Conservation (phyloP, 2,888 invertebrate species). For the Tetranychus piercei region DNA sequence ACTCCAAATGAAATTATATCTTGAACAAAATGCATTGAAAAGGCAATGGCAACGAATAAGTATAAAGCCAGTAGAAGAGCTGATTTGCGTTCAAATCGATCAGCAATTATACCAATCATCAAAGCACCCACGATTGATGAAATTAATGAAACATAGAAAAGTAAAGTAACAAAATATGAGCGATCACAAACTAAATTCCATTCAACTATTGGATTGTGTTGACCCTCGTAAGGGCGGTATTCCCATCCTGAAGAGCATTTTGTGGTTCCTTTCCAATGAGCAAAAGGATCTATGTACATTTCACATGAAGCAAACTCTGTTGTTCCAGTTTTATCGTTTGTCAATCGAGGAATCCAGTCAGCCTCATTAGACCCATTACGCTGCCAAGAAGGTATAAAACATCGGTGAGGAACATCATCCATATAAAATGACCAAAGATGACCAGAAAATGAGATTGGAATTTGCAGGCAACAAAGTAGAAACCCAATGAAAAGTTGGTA, state of each 20-base stretch:
- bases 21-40: slow-evolving; percentile 24
- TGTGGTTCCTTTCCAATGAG: slow-evolving; percentile 25
- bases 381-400: slow-evolving; percentile 14
- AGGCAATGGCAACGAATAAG: slow-evolving; percentile 24
- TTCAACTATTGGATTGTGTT: slow-evolving; percentile 21
- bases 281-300: slow-evolving; percentile 23
- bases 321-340: slow-evolving; percentile 11
- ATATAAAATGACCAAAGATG: slow-evolving; percentile 24
- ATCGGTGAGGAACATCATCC: slow-evolving; percentile 25
- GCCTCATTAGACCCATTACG: slow-evolving; percentile 14
- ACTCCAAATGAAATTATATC: slow-evolving; percentile 23
- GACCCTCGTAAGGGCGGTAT: slow-evolving; percentile 20
- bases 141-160: slow-evolving; percentile 23
- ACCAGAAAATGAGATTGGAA: slow-evolving; percentile 25
- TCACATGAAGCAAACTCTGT: slow-evolving; percentile 23
- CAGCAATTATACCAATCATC: slow-evolving; percentile 23
- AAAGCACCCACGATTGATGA: slow-evolving; percentile 24
- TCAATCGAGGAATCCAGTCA: slow-evolving; percentile 21
- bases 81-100: slow-evolving; percentile 24
- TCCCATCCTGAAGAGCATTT: slow-evolving; percentile 25
- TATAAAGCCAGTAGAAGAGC: slow-evolving; percentile 22
- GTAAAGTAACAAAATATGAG: slow-evolving; percentile 21
- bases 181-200: slow-evolving; percentile 26
- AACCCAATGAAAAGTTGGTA: slow-evolving; percentile 26
- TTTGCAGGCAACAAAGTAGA: slow-evolving; percentile 26